phyloP scores from a whole-genome alignment of 1,140 invertebrate species.

The Chionoecetes opilio region DNA sequence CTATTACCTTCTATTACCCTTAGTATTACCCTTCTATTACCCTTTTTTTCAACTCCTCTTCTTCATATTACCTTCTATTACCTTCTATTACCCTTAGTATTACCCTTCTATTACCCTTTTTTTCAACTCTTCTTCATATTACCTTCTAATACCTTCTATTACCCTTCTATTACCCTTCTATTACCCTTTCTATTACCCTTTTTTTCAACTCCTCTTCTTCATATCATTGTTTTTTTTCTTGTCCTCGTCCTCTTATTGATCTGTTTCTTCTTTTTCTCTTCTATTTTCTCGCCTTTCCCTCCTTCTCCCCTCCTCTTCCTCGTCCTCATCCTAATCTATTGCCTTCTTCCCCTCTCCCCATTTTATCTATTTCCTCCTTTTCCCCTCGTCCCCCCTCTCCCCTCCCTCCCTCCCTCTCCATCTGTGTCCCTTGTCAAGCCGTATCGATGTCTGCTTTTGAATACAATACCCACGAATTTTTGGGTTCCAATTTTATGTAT shows the following conservation, averaged over 20 bases:
- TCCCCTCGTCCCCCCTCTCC: background rate
- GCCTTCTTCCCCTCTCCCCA: background rate
- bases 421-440: background rate
- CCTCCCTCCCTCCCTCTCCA: background rate
- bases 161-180: no score
- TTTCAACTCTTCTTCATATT: background rate
- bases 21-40: no score
- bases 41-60: conserved; percentile 46
- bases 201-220: background rate
- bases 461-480: background rate
- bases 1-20: no score
- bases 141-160: no score
- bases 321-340: background rate
- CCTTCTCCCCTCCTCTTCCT: background rate
- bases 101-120: no score
- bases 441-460: background rate
- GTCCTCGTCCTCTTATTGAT: background rate
- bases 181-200: background rate
- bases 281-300: background rate
- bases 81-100: no score
- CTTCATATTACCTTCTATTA: no score
- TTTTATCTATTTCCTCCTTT: background rate
- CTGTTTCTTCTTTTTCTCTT: background rate
- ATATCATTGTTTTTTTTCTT: background rate
- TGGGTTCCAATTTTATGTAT: conserved; percentile 31